These are phyloP conservation scores for Microtus ochrogaster DNA, from an alignment of 2,113 vertebrate species.

Conservation along the genomic window DNA sequence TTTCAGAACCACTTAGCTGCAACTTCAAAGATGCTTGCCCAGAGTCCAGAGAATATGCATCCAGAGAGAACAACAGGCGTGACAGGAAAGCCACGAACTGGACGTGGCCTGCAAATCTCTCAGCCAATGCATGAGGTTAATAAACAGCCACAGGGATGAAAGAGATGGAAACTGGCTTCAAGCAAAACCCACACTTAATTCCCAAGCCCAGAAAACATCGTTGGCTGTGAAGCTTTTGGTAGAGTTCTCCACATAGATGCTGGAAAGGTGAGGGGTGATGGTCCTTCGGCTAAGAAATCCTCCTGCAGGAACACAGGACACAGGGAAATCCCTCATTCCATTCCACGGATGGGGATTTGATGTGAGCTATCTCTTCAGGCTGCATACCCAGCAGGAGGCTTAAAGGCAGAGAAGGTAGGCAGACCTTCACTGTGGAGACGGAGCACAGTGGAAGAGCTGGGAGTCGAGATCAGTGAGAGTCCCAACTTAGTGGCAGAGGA, in stretches of 20 bases:
- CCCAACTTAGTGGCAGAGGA: background rate
- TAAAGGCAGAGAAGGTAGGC: background rate
- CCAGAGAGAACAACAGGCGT: background rate
- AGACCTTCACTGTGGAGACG: background rate
- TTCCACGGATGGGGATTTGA: no score
- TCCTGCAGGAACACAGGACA: background rate
- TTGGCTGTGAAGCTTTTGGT: background rate
- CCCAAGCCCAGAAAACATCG: background rate
- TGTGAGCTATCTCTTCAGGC: background rate
- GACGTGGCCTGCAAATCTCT: background rate
- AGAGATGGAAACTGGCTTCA: background rate
- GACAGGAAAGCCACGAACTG: background rate
- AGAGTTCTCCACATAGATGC: background rate
- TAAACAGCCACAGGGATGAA: background rate
- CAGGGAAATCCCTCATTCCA: background rate
- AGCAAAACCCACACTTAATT: background rate
- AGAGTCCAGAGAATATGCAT: background rate
- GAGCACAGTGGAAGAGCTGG: background rate
- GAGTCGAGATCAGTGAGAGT: background rate
- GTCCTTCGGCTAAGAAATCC: background rate
- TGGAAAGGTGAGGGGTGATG: background rate
- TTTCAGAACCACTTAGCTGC: conserved; percentile 64
- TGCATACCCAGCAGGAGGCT: no score
- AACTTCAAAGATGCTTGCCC: background rate
- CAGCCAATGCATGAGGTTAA: background rate